Base-by-base conservation (phyloP, 2,113 vertebrate species). In the Clarias batrachus region DNA sequence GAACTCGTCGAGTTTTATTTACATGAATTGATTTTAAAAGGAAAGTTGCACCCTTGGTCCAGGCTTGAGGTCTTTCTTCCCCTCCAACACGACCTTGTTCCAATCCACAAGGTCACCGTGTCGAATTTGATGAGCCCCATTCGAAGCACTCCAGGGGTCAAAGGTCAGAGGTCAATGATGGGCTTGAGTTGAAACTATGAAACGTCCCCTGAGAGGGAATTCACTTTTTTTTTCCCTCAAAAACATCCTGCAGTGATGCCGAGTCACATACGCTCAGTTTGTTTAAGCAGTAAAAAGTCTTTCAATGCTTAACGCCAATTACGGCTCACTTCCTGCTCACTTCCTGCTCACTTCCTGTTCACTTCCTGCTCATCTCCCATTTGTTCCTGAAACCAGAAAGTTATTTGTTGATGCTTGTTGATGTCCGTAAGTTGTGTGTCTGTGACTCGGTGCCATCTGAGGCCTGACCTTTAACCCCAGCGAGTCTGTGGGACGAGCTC, bases 131-230 rank as follows among this genome's bases (percentile, higher is more conserved):
- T 73, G 74, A 84, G 48, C 48, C 79, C 81, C 30, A 82, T 82
- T 82, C 89, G 63, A 86, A 89, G 59, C 82, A 77, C 56, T 83
- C 86, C 63, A 60, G 17, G 33, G 84, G 83, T 81, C 87, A 63
- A 70, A 86, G 92, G 90, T 93, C 90, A 93, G 90, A 93, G 92
- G 93, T 92, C 92, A 90, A 88, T 83, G 54, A 89, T 83, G 87
- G 91, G 91, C 88, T 92, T 90, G 57, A 85, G 7, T 57, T 59
- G 82, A 85, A 88, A 89, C 56, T 93, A 91, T 89, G 88, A 87
- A 93, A 85, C 56, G 23, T 86, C 92, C 91, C 87, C 73, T 81
- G 91, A 91, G 89, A 92, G 57, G 56, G 82, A 59, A 81, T 92
- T 93, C 91, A 91, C 90, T 81, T 89, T 90, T 88, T 33, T 89